A percentile compares a stretch with the other conserved stretches of the same genome.
Conservation (phyloP, 1,140 invertebrate species). For the Aricia agestis region DNA sequence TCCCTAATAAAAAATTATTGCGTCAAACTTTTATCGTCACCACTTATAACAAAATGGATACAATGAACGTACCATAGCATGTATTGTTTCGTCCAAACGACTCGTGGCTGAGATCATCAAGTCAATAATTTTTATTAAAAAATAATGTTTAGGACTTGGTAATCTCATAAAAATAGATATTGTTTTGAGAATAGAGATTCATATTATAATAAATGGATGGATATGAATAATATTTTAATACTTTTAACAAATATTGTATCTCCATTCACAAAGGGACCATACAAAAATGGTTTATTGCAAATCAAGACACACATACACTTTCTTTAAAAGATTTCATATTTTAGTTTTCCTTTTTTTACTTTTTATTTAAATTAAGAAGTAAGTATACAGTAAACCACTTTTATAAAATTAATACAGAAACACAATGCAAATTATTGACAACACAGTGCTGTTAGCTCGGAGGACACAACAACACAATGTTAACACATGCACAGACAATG, state of each 20-base stretch:
- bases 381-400: neutral
- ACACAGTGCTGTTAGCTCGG: slow-evolving; percentile 20
- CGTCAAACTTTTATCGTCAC: slow-evolving; percentile 5
- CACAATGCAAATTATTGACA: slow-evolving; percentile 24
- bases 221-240: neutral
- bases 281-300: slow-evolving; percentile 4
- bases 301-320: neutral
- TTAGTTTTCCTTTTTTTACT: neutral
- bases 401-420: slow-evolving; percentile 3
- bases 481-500: slow-evolving; percentile 29
- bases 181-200: too few species aligned
- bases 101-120: too few species aligned
- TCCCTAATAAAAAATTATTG: too few species aligned
- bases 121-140: neutral
- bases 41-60: neutral
- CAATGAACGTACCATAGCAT: neutral
- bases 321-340: too few species aligned
- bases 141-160: too few species aligned
- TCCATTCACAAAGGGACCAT: neutral
- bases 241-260: neutral
- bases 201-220: neutral
- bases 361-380: neutral
- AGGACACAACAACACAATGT: slow-evolving; percentile 21
- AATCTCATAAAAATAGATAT: too few species aligned
- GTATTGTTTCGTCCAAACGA: neutral